Conservation (phyloP, 2,113 vertebrate genomes). For the Mormyrus iriodes region DNA sequence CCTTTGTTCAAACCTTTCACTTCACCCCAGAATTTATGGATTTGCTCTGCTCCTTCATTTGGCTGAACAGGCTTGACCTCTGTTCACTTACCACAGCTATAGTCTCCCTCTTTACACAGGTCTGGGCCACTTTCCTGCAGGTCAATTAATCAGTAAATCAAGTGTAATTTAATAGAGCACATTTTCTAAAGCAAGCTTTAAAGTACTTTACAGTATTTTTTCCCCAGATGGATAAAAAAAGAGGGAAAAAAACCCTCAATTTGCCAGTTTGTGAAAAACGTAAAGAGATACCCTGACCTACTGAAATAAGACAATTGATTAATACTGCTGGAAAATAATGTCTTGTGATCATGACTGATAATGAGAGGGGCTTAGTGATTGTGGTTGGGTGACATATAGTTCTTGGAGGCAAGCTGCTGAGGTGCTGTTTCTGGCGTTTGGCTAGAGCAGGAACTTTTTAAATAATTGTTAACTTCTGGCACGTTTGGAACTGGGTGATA, state of each 20-base stretch:
- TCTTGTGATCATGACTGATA: background rate
- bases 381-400: background rate
- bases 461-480: background rate
- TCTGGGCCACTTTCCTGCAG: background rate
- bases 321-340: background rate
- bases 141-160: background rate
- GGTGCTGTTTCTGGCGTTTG: background rate
- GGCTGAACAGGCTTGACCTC: background rate
- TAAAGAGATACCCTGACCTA: background rate
- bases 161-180: background rate
- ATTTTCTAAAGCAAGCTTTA: background rate
- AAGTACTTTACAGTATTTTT: background rate
- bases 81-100: background rate
- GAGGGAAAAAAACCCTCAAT: background rate
- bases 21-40: background rate
- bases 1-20: background rate
- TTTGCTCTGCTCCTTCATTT: background rate
- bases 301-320: background rate
- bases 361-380: background rate
- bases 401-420: background rate
- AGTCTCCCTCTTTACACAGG: background rate
- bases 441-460: background rate
- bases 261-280: background rate
- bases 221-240: background rate
- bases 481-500: background rate